phyloP scores from a whole-genome alignment of 2,888 invertebrate species.

The Aquatica leii region DNA sequence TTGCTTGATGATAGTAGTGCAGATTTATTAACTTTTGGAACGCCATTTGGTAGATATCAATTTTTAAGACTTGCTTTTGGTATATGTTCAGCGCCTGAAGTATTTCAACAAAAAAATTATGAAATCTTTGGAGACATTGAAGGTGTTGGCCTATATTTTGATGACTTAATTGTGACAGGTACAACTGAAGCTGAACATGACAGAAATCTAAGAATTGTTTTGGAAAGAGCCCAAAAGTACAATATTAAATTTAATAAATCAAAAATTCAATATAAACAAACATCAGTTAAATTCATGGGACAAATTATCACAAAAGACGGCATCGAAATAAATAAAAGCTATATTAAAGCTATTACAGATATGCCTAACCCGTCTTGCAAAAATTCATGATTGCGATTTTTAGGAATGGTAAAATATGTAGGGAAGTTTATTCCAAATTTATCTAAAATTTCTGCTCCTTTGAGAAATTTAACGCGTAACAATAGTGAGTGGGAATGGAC shows the following conservation, averaged over 20 bases:
- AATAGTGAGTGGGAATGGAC: constrained; percentile 29
- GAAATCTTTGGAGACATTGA: constrained; percentile 42
- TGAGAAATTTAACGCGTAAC: background rate
- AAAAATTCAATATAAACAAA: constrained; percentile 24
- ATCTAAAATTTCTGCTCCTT: background rate
- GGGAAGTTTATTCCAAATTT: constrained; percentile 6
- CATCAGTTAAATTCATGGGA: constrained; percentile 30
- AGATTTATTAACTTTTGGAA: constrained; percentile 24
- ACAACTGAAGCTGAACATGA: constrained; percentile 32
- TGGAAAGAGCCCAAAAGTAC: constrained; percentile 4
- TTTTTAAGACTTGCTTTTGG: constrained; percentile 41
- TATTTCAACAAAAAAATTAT: constrained; percentile 40
- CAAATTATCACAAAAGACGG: constrained; percentile 15
- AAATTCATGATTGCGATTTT: constrained; percentile 31
- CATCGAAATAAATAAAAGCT: constrained; percentile 8
- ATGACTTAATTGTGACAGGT: constrained; percentile 43
- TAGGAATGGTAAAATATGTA: constrained; percentile 18
- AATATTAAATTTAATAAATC: constrained; percentile 24
- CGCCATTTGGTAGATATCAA: constrained; percentile 39
- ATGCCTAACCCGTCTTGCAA: constrained; percentile 30
- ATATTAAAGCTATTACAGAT: constrained; percentile 40
- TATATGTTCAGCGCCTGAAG: constrained; percentile 39
- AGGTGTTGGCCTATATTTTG: constrained; percentile 44
- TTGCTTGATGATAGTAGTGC: constrained; percentile 12
- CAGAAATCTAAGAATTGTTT: constrained; percentile 13